Evolutionary conservation across 2,888 invertebrate species (phyloP), one percentile per base, ranked within the genome.

Genomic region (Amphimallon solstitiale): DNA sequence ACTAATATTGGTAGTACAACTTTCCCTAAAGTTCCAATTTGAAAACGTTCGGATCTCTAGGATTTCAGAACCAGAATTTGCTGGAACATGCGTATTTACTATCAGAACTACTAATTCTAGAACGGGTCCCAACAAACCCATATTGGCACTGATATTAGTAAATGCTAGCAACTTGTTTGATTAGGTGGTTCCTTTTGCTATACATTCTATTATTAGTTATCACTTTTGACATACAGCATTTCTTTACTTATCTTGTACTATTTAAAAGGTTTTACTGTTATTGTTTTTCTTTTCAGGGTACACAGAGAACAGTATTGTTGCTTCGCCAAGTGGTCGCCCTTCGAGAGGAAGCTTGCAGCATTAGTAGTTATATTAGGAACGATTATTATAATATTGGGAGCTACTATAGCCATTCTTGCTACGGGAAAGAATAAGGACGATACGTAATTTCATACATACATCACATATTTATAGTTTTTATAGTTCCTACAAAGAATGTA

Each of bases 301-400:
- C 76, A 81, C 37, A 72, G 76, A 37, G 83, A 84, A 68, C 83
- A 83, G 68, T 84, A 84, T 66, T 84, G 83, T 66, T 83, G 81
- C 62, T 81, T 76, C 67, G 72, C 79, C 21, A 78, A 75, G 72
- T 78, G 82, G 76, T 77, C 82, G 29, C 78, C 75, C 35, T 77
- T 81, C 64, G 83, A 83, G 73, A 75, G 77, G 63, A 74, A 72
- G 48, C 71, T 83, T 2, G 72, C 79, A 40, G 71, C 75, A 4
- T 70, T 75, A n/a, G 78, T 83, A n/a, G 78, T 74, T n/a, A 71
- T 83, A 60, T 72, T 84, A 66, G 75, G 70, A 2, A 70, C 79
- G 29, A 74, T 82, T 12, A 80, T 83, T 48, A 62, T 83, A 19
- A 77, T 78, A 61, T 72, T 83, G 62, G 68, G 79, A 5, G 75